Base-by-base conservation (phyloP, 2,113 vertebrate species). In the Varanus komodoensis region DNA sequence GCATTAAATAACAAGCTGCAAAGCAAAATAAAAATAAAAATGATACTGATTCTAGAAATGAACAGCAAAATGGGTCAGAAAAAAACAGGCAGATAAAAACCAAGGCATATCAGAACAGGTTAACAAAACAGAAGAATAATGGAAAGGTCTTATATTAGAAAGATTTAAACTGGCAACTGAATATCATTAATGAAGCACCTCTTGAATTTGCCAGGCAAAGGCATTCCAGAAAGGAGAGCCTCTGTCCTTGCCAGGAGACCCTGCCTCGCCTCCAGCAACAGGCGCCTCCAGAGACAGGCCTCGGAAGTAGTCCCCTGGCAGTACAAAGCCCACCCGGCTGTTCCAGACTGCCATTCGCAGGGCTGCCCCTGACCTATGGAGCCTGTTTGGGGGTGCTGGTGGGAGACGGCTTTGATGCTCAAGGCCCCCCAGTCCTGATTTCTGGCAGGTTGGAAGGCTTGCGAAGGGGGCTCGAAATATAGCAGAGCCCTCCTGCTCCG, bases 361-460 rank as follows among this genome's bases (percentile, higher is more conserved):
- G 12, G 50, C 50, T 54, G 8, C 27, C 61, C 67, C 25, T 67
- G 38, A 68, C n/a, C 71, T 15, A n/a, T 29, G n/a, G 29, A 38
- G 34, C 17, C 1, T 44, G 38, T 44, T 44, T 44, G 38, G 38
- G 38, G 38, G 38, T 3, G 38, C 38, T 44, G 38, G 38, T 44
- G 38, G 38, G 38, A 44, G 38, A 44, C 38, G 38, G 38, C 38
- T 69, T 84, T 52, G 68, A 86, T 21, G 84, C 34, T 86, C 54
- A 54, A 57, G 34, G 12, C 67, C 68, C 92, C 54, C 54, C 54
- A 4, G 54, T 91, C 80, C 82, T 90, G 87, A 79, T 44, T 23
- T 32, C 12, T 67, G 44, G 8, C 34, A 32, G 52, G 34, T 68
- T 67, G 57, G 7, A 25, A 17, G 3, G 69, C 23, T 52, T 44